Percentiles rank a stretch among this genome's conserved stretches.
phyloP scores from a whole-genome alignment of 2,888 invertebrate species.

The Ochropacha duplaris region DNA sequence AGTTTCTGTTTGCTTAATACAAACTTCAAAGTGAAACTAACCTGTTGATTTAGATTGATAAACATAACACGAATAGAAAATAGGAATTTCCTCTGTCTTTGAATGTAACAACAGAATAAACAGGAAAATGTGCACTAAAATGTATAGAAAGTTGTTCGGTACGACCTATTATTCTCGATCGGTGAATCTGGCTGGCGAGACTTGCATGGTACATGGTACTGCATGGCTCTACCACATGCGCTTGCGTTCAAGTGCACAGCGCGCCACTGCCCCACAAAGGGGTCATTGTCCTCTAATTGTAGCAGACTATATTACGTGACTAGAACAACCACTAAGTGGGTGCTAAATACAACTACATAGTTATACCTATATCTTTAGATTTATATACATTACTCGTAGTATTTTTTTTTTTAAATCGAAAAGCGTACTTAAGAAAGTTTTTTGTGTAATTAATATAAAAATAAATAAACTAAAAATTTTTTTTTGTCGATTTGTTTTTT shows the following conservation, averaged over 20 bases:
- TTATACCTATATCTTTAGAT: no score
- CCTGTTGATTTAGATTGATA: no score
- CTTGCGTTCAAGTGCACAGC: conserved; percentile 53
- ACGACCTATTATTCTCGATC: conserved; percentile 9
- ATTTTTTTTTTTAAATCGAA: no score
- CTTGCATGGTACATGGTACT: conserved; percentile 9
- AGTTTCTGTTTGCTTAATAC: no score
- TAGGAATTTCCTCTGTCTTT: background rate
- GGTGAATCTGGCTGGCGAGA: conserved; percentile 3
- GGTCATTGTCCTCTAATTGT: conserved; percentile 53
- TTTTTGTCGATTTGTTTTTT: no score
- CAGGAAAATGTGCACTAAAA: conserved; percentile 10
- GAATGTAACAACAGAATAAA: background rate
- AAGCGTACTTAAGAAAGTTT: no score
- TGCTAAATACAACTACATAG: no score
- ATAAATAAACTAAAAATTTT: no score
- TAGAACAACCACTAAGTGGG: conserved; percentile 16
- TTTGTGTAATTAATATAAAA: no score
- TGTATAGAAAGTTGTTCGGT: conserved; percentile 37
- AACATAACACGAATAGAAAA: background rate
- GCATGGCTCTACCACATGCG: conserved; percentile 10
- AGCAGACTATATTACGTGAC: conserved; percentile 19
- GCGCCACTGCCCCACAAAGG: conserved; percentile 61
- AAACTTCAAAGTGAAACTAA: no score
- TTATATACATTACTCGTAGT: no score